Evolutionary conservation across 1,140 invertebrate species (phyloP).

Genomic region (Cydia strobilella): DNA sequence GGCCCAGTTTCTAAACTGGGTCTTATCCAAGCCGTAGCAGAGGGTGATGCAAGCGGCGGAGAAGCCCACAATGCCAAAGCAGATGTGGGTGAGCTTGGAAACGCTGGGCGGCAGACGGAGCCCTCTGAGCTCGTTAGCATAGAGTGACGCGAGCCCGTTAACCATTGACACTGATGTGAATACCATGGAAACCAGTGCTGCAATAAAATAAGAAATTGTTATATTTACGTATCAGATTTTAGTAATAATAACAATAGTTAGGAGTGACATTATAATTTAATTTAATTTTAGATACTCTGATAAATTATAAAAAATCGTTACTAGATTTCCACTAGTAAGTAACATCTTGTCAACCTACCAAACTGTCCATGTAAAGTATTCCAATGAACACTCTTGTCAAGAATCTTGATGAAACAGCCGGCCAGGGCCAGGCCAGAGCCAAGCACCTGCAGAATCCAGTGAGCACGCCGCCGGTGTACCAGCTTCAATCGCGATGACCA

Average conservation of each 20-base stretch:
- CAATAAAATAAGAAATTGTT: no score
- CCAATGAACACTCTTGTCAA: conserved; percentile 56
- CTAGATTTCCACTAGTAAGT: no score
- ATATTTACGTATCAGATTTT: no score
- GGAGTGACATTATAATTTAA: no score
- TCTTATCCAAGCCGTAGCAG: conserved; percentile 42
- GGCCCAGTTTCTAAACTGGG: conserved; percentile 40
- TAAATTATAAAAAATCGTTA: no score
- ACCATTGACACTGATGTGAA: conserved; percentile 34
- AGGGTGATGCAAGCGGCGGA: conserved; percentile 36
- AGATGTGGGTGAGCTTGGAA: conserved; percentile 45
- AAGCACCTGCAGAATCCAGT: conserved; percentile 60
- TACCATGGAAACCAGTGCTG: no score
- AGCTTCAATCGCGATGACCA: conserved; percentile 57
- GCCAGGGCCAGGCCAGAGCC: conserved; percentile 58
- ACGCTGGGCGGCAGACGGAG: conserved; percentile 34
- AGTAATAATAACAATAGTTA: no score
- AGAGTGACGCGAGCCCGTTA: conserved; percentile 42
- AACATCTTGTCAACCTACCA: no score
- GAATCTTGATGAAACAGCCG: conserved; percentile 59
- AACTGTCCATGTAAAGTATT: conserved; percentile 61
- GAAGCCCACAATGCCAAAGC: conserved; percentile 41
- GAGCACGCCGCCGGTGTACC: conserved; percentile 56
- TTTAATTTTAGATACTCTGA: no score
- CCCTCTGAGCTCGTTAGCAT: conserved; percentile 38